Conservation (phyloP, 1,140 invertebrate species). For the Caenorhabditis elegans region DNA sequence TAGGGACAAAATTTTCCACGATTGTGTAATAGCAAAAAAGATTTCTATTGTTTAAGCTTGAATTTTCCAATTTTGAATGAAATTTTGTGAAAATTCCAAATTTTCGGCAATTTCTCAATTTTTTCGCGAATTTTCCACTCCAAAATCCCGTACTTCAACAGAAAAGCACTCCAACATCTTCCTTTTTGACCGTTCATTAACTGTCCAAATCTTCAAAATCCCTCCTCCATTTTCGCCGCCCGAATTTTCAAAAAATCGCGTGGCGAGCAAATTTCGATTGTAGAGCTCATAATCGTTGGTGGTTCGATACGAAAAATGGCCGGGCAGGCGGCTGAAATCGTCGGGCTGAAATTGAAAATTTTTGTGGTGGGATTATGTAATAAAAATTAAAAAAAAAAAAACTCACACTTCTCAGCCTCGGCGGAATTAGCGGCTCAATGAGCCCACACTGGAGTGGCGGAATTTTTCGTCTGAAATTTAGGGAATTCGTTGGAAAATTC, state of each 20-base stretch:
- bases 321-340: constrained; percentile 5
- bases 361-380: no score
- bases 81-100: no score
- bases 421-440: constrained; percentile 4
- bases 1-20: no score
- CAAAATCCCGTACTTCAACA: neutral
- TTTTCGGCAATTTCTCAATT: no score
- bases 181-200: constrained; percentile 36
- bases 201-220: constrained; percentile 16
- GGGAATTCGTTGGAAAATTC: neutral
- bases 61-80: no score
- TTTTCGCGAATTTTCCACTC: neutral
- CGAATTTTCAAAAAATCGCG: neutral
- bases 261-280: constrained; percentile 9
- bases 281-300: neutral
- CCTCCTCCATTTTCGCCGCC: neutral
- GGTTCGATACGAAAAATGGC: constrained; percentile 14
- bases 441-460: neutral
- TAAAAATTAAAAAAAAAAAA: neutral
- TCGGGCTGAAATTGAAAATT: neutral
- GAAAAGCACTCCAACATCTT: neutral
- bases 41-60: no score
- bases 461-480: neutral
- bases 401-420: neutral
- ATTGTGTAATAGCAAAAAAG: no score